Percentiles rank a stretch among this genome's conserved stretches.
These are phyloP conservation scores for Mythimna albipuncta DNA, from an alignment of 2,888 invertebrate genomes.

Conservation along the genomic window DNA sequence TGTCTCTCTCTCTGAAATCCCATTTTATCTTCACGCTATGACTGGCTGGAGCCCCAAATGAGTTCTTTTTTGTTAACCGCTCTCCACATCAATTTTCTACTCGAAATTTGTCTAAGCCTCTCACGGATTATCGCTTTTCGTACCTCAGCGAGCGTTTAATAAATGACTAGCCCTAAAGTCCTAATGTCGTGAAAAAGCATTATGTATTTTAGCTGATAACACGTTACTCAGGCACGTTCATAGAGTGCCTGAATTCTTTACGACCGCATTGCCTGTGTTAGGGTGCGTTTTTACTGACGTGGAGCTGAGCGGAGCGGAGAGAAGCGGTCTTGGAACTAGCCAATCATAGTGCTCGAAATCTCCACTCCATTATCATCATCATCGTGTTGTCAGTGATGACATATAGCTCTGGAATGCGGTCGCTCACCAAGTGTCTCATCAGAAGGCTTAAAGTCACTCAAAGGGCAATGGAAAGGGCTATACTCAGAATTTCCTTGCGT, in stretches of 20 bases:
- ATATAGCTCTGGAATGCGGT: no score
- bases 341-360: no score
- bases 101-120: slow-evolving; percentile 58
- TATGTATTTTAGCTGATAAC: slow-evolving; percentile 39
- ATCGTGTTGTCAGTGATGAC: no score
- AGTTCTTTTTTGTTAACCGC: slow-evolving; percentile 38
- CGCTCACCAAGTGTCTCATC: no score
- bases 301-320: no score
- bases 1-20: slow-evolving; percentile 9
- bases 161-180: slow-evolving; percentile 43
- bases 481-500: no score
- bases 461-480: no score
- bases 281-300: not conserved
- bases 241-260: slow-evolving; percentile 46
- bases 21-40: slow-evolving; percentile 42
- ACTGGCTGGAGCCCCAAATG: slow-evolving; percentile 33
- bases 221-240: slow-evolving; percentile 18
- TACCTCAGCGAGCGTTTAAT: slow-evolving; percentile 49
- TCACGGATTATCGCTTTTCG: slow-evolving; percentile 57
- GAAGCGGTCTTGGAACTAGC: no score
- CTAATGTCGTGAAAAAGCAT: slow-evolving; percentile 49
- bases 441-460: no score
- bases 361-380: no score
- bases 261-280: slow-evolving; percentile 33
- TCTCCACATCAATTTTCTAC: slow-evolving; percentile 55